phyloP scores from a whole-genome alignment of 2,113 vertebrate species.

The Cephalopterus ornatus region DNA sequence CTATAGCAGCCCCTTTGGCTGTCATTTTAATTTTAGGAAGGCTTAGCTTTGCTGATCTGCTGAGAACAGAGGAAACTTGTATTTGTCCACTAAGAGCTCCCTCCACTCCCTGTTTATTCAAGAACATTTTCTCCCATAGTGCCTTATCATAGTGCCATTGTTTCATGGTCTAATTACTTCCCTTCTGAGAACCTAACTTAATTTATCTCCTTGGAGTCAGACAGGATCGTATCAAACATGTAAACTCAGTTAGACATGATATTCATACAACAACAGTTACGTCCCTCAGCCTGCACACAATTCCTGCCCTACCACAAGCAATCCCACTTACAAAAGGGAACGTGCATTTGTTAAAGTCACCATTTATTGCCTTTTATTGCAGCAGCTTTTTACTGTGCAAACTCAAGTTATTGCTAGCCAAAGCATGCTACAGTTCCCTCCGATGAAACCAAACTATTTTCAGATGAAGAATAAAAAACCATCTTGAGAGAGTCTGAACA shows the following conservation, averaged over 20 bases:
- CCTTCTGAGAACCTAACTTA: slow-evolving; percentile 49
- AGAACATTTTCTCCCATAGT: not conserved
- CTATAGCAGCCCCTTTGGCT: not conserved
- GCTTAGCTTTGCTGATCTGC: not conserved
- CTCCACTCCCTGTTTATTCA: not conserved
- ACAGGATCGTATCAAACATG: slow-evolving; percentile 19
- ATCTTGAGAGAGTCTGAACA: not conserved
- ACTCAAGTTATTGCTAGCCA: not conserved
- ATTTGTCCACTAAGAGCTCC: not conserved
- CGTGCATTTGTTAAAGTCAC: not conserved
- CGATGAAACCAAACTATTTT: slow-evolving; percentile 1
- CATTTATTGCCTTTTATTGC: not conserved
- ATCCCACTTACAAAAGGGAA: not conserved
- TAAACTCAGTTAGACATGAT: slow-evolving; percentile 36
- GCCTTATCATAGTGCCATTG: slow-evolving; percentile 32
- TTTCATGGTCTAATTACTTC: slow-evolving; percentile 40
- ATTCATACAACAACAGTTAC: not conserved
- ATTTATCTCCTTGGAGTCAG: slow-evolving; percentile 55
- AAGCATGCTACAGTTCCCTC: not conserved
- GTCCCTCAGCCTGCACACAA: not conserved
- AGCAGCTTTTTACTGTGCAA: not conserved
- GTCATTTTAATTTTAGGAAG: not conserved
- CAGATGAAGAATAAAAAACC: slow-evolving; percentile 2
- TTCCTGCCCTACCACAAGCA: not conserved
- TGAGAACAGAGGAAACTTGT: not conserved